phyloP scores from a whole-genome alignment of 2,113 vertebrate species.

The Gymnobelideus leadbeateri region DNA sequence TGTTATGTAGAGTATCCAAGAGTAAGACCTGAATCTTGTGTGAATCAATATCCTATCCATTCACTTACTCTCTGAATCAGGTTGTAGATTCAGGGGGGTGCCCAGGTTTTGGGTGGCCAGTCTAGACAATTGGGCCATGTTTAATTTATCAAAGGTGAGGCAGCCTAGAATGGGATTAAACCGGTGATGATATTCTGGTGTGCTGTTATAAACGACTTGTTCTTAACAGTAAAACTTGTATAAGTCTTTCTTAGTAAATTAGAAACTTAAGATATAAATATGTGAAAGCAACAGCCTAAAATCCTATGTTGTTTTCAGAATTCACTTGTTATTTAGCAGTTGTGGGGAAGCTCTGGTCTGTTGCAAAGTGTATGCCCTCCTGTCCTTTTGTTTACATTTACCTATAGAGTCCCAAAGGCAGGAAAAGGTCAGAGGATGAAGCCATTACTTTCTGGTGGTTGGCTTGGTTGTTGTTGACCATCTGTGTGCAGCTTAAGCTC shows the following conservation, averaged over 20 bases:
- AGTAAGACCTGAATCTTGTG: background rate
- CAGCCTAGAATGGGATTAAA: background rate
- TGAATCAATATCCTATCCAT: slow-evolving; percentile 8
- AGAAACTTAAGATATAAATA: slow-evolving; percentile 37
- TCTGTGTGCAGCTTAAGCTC: slow-evolving; percentile 77
- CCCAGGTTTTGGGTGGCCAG: slow-evolving; percentile 7
- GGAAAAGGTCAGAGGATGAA: slow-evolving; percentile 57
- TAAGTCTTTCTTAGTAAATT: background rate
- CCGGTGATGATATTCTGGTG: slow-evolving; percentile 10
- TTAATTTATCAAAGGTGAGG: slow-evolving; percentile 32
- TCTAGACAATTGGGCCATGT: slow-evolving; percentile 35
- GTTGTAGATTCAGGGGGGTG: slow-evolving; percentile 46
- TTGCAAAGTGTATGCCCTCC: background rate
- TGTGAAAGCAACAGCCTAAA: slow-evolving; percentile 25
- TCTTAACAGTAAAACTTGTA: background rate
- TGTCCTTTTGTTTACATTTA: background rate
- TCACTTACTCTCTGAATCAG: background rate
- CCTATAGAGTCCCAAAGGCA: background rate
- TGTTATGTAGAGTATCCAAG: background rate
- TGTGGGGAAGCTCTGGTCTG: background rate
- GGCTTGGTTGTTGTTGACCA: slow-evolving; percentile 81
- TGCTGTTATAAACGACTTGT: slow-evolving; percentile 34
- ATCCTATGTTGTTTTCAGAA: background rate
- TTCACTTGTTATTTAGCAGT: background rate
- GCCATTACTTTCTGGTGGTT: slow-evolving; percentile 76